Evolutionary conservation across 2,888 invertebrate genomes (phyloP).

Genomic region (Himalopsyche japonica): DNA sequence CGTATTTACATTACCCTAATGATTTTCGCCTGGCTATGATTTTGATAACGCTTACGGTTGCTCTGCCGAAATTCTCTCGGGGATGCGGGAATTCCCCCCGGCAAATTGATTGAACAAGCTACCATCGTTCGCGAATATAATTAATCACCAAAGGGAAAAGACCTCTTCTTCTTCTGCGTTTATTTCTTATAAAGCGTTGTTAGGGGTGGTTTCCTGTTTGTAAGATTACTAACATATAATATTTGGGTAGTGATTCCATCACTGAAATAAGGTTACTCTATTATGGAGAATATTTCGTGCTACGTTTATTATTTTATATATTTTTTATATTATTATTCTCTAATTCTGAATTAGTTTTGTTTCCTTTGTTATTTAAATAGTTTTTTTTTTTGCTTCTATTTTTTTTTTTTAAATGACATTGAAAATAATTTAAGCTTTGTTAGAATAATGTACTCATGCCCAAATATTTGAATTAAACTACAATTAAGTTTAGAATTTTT

Average conservation of each 20-base stretch:
- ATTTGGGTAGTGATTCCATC: neutral
- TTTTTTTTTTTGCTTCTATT: no score
- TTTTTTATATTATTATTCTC: no score
- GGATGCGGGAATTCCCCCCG: neutral
- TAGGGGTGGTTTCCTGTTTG: neutral
- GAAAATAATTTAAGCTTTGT: no score
- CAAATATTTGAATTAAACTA: no score
- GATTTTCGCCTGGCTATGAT: neutral
- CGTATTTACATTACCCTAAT: neutral
- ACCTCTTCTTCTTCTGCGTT: neutral
- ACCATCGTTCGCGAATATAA: neutral
- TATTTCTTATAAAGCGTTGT: neutral
- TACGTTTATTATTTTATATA: no score
- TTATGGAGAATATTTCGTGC: no score
- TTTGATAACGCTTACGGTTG: neutral
- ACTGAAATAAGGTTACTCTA: neutral
- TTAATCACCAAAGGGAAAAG: conserved; percentile 1
- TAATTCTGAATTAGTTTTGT: no score
- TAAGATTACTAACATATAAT: neutral
- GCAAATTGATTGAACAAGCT: conserved; percentile 1
- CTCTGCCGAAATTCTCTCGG: neutral
- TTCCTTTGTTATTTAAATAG: no score
- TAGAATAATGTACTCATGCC: no score
- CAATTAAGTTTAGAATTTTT: no score
- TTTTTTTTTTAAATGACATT: no score